Percentiles rank a stretch among this genome's conserved stretches.
Conservation (phyloP, 2,888 invertebrate species). For the Rhagophthalmus giganteus region DNA sequence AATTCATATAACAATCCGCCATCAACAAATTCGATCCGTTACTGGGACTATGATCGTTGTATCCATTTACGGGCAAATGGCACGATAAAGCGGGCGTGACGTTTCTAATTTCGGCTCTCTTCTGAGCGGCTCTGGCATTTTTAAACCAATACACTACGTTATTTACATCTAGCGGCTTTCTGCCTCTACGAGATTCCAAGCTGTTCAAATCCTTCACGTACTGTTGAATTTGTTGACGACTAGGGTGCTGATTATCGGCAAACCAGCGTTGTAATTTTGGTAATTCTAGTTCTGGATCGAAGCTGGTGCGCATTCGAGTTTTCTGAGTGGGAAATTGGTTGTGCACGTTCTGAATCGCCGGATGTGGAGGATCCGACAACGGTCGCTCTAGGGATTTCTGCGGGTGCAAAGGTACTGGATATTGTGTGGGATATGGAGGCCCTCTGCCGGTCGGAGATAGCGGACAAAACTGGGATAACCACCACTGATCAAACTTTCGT, state of each 20-base stretch:
- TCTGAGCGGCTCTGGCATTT: conserved; percentile 94
- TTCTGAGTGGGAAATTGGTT: conserved; percentile 81
- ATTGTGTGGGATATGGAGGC: conserved; percentile 58
- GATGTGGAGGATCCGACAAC: conserved; percentile 66
- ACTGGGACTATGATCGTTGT: conserved; percentile 66
- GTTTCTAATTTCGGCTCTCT: conserved; percentile 80
- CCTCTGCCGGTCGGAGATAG: conserved; percentile 51
- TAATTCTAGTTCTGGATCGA: conserved; percentile 94
- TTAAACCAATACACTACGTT: conserved; percentile 98
- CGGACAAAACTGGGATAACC: conserved; percentile 74
- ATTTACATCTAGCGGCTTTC: conserved; percentile 92
- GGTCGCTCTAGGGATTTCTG: conserved; percentile 55
- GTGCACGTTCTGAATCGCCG: conserved; percentile 76
- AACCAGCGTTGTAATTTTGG: conserved; percentile 98
- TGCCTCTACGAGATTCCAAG: conserved; percentile 86
- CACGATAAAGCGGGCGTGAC: conserved; percentile 61
- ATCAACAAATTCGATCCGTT: conserved; percentile 66
- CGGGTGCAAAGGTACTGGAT: conserved; percentile 56
- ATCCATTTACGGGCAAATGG: conserved; percentile 66
- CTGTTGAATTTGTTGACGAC: conserved; percentile 93
- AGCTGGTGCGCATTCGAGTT: conserved; percentile 94
- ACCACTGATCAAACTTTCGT: conserved; percentile 91
- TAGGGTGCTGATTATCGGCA: conserved; percentile 95
- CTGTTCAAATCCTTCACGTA: conserved; percentile 93
- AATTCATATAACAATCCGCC: conserved; percentile 62